Percentiles rank a stretch among this genome's conserved stretches.
phyloP scores from a whole-genome alignment of 1,140 invertebrate species.

The Zaprionus davidi region DNA sequence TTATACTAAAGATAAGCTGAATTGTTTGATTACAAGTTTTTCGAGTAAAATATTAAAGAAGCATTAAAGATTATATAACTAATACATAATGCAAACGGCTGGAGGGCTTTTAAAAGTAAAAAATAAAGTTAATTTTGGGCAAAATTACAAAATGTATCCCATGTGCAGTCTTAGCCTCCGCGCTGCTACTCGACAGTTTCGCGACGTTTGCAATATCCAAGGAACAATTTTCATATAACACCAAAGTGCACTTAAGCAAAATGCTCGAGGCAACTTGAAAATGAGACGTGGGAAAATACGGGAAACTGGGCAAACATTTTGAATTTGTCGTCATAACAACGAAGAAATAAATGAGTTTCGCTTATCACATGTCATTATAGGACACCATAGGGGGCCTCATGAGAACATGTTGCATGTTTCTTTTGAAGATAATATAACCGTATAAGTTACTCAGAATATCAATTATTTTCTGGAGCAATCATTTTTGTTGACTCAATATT shows the following conservation, averaged over 20 bases:
- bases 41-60: conserved; percentile 3
- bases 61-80: conserved; percentile 10
- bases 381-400: not conserved
- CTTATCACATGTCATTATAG: not conserved
- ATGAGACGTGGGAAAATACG: conserved; percentile 18
- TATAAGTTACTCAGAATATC: too few species aligned
- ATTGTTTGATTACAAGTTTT: conserved; percentile 15
- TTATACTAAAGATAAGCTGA: conserved; percentile 88
- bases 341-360: conserved; percentile 18
- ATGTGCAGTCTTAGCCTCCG: conserved; percentile 4
- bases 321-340: not conserved
- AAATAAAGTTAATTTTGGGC: conserved; percentile 10
- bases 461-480: too few species aligned
- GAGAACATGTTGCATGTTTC: not conserved
- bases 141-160: conserved; percentile 17
- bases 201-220: conserved; percentile 9
- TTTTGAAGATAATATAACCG: too few species aligned
- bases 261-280: conserved; percentile 38
- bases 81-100: conserved; percentile 11
- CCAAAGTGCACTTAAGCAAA: conserved; percentile 49
- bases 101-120: conserved; percentile 10
- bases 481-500: too few species aligned
- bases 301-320: conserved; percentile 33
- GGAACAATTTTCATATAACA: conserved; percentile 44
- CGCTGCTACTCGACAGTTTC: conserved; percentile 10